Percentiles rank a stretch among this genome's conserved stretches.
Evolutionary conservation across 1,140 invertebrate genomes (phyloP).

Genomic region (Bombus balteatus): DNA sequence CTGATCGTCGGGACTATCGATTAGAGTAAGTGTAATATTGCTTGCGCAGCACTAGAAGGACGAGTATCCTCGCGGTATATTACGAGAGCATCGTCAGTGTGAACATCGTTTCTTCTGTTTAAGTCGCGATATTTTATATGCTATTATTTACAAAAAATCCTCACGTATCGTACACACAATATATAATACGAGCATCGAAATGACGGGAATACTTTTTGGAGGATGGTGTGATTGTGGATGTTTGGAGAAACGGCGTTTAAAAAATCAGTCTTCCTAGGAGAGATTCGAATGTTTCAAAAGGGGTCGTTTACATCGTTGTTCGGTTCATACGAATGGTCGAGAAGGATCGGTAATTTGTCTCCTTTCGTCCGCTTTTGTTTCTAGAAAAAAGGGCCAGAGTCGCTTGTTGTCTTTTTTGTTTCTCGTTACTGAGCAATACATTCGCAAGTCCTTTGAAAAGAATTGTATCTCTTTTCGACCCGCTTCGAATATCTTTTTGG

Average conservation of each 20-base stretch:
- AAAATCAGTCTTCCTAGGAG: slow-evolving; percentile 79
- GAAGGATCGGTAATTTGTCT: background rate
- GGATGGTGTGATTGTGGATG: background rate
- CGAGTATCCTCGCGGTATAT: slow-evolving; percentile 22
- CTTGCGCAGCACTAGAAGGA: slow-evolving; percentile 59
- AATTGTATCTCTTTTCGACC: background rate
- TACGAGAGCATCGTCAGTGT: slow-evolving; percentile 21
- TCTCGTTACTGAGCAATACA: background rate
- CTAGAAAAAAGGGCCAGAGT: background rate
- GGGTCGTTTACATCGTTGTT: slow-evolving; percentile 73
- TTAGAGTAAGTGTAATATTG: slow-evolving; percentile 69
- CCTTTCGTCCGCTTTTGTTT: background rate
- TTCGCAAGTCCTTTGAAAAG: background rate
- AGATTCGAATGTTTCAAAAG: slow-evolving; percentile 67
- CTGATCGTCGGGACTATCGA: slow-evolving; percentile 63
- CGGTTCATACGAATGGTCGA: slow-evolving; percentile 49
- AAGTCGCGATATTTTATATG: slow-evolving; percentile 41
- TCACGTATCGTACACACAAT: slow-evolving; percentile 55
- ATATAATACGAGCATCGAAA: slow-evolving; percentile 47
- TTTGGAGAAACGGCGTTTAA: slow-evolving; percentile 57
- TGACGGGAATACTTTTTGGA: background rate
- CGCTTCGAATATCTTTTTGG: slow-evolving; percentile 1
- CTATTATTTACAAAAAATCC: slow-evolving; percentile 66
- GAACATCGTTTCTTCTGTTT: slow-evolving; percentile 15
- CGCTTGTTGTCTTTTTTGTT: background rate